Evolutionary conservation across 1,140 invertebrate genomes (phyloP).

Genomic region (Megathymus violae): DNA sequence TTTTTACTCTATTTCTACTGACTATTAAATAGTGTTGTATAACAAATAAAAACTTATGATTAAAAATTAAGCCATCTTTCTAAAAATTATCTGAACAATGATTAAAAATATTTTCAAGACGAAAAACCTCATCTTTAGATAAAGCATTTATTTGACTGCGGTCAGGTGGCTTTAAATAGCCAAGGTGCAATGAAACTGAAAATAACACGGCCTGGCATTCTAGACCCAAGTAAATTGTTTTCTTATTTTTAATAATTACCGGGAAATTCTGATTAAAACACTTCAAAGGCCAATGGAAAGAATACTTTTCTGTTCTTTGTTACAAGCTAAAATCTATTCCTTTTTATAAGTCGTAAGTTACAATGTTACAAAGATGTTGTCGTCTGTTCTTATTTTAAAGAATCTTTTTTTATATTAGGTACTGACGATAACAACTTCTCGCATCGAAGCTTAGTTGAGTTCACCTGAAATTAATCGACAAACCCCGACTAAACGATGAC

Average conservation of each 20-base stretch:
- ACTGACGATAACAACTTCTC: too few species aligned
- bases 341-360: neutral
- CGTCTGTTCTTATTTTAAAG: neutral
- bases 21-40: too few species aligned
- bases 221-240: neutral
- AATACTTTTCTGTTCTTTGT: conserved; percentile 2
- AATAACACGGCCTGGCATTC: neutral
- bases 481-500: too few species aligned
- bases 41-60: too few species aligned
- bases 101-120: conserved; percentile 20
- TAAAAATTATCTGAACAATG: neutral
- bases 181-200: neutral
- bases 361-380: neutral
- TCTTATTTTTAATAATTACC: conserved; percentile 12
- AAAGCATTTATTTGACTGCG: conserved; percentile 12
- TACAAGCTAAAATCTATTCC: neutral
- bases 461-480: too few species aligned
- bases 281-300: neutral
- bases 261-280: conserved; percentile 10
- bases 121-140: neutral
- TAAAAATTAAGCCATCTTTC: too few species aligned
- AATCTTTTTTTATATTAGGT: neutral
- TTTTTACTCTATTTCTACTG: too few species aligned
- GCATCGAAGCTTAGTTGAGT: too few species aligned
- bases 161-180: conserved; percentile 7